Percentiles rank a stretch among this genome's conserved stretches.
Conservation (phyloP, 1,140 invertebrate genomes). For the Dendroctonus ponderosae region DNA sequence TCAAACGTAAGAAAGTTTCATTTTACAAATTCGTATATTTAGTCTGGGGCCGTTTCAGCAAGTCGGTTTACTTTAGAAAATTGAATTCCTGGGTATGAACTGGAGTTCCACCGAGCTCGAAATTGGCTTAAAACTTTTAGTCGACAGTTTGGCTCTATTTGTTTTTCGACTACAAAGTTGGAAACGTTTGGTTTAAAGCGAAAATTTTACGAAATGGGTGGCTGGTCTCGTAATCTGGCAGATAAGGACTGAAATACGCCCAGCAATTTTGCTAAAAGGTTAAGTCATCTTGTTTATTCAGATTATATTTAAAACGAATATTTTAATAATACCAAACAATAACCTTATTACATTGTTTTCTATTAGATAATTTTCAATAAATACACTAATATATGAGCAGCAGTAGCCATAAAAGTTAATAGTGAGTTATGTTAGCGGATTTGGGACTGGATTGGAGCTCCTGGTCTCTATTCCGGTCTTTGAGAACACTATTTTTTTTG, state of each 20-base stretch:
- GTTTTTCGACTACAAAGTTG: slow-evolving; percentile 19
- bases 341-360: no score
- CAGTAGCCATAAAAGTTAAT: no score
- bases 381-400: no score
- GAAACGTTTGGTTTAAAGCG: neutral
- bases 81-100: slow-evolving; percentile 33
- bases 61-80: slow-evolving; percentile 38
- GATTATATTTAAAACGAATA: no score
- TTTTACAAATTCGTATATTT: slow-evolving; percentile 32
- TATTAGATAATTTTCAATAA: no score
- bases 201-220: neutral
- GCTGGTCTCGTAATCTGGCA: neutral
- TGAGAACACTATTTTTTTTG: no score
- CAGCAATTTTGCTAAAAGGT: no score
- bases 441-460: no score
- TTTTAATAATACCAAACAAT: no score
- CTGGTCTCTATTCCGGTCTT: no score
- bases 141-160: slow-evolving; percentile 30
- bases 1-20: slow-evolving; percentile 29
- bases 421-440: no score
- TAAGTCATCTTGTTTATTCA: no score
- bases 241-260: neutral
- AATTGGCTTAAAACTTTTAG: slow-evolving; percentile 34
- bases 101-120: slow-evolving; percentile 20
- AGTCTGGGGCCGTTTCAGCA: slow-evolving; percentile 29